phyloP scores from a whole-genome alignment of 2,797 vertebrate genomes.

The Sebastes melanostomus region DNA sequence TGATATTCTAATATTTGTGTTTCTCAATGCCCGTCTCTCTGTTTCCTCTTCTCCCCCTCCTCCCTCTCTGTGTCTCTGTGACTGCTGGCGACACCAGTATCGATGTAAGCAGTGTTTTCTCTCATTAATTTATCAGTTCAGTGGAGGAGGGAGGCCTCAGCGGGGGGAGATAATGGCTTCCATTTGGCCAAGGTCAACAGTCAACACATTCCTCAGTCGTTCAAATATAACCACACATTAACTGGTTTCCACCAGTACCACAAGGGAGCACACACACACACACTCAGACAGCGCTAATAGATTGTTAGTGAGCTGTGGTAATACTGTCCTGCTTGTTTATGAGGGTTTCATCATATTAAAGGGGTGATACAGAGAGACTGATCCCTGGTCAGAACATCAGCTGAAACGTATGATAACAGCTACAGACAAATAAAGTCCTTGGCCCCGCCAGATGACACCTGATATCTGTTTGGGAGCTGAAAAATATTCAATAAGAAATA shows the following conservation, averaged over 20 bases:
- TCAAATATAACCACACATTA: slow-evolving; percentile 79
- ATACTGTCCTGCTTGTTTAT: slow-evolving; percentile 18
- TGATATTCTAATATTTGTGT: slow-evolving; percentile 12
- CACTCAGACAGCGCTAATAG: slow-evolving; percentile 17
- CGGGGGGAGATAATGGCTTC: slow-evolving; percentile 72
- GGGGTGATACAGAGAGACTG: slow-evolving; percentile 16
- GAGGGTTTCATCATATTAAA: slow-evolving; percentile 24
- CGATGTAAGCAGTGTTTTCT: slow-evolving; percentile 68
- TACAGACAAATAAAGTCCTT: neutral
- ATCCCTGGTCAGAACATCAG: neutral
- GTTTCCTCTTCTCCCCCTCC: neutral
- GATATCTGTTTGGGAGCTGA: neutral
- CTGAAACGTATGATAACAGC: neutral
- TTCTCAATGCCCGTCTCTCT: neutral
- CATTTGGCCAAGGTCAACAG: slow-evolving; percentile 81
- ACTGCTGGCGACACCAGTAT: slow-evolving; percentile 67
- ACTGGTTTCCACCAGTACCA: slow-evolving; percentile 55
- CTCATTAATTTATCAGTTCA: slow-evolving; percentile 77
- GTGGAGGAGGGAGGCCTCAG: slow-evolving; percentile 32
- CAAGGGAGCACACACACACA: slow-evolving; percentile 8
- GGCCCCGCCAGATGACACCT: neutral
- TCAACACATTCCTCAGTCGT: slow-evolving; percentile 80
- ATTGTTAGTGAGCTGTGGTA: slow-evolving; percentile 11
- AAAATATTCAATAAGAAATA: neutral
- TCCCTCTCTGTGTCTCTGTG: slow-evolving; percentile 3